These are phyloP conservation scores for Excalfactoria chinensis DNA, from an alignment of 2,113 vertebrate genomes.

Conservation along the genomic window DNA sequence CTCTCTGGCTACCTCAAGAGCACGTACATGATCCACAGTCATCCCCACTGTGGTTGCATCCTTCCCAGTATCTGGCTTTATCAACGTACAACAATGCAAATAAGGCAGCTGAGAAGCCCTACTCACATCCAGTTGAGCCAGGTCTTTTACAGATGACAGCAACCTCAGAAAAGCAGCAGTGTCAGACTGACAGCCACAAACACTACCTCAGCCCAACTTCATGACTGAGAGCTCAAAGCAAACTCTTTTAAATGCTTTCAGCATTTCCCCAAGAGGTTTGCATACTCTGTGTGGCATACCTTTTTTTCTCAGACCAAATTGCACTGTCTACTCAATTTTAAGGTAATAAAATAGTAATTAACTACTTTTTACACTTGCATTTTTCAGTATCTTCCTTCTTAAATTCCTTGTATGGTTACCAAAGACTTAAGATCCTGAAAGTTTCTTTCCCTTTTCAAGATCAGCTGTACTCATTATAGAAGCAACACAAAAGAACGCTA, in stretches of 20 bases:
- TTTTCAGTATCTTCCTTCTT: neutral
- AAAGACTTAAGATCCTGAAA: neutral
- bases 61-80: neutral
- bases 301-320: neutral
- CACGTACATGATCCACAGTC: neutral
- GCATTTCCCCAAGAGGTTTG: neutral
- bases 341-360: neutral
- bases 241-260: neutral
- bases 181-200: neutral
- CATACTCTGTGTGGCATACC: too few species aligned
- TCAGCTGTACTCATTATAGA: neutral
- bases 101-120: neutral
- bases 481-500: neutral
- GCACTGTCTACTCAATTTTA: neutral
- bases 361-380: neutral
- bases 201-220: neutral
- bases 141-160: neutral
- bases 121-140: neutral
- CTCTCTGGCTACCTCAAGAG: neutral
- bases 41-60: neutral
- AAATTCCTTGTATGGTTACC: neutral
- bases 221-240: neutral
- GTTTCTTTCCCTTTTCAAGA: neutral
- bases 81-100: neutral
- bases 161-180: neutral